Conservation (phyloP, 1,140 invertebrate genomes). For the Choristoneura fumiferana region DNA sequence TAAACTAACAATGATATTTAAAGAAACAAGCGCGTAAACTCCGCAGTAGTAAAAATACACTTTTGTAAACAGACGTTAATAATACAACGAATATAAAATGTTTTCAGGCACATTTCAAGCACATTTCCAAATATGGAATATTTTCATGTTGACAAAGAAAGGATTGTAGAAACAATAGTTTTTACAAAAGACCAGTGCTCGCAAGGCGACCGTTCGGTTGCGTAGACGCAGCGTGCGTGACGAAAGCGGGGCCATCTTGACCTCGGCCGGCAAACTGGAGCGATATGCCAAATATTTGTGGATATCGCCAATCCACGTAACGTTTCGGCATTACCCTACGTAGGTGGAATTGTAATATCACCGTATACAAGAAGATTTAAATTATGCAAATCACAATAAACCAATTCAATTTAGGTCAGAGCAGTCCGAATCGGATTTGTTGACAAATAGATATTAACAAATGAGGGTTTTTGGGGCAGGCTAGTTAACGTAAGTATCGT, state of each 20-base stretch:
- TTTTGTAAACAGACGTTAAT: conserved; percentile 31
- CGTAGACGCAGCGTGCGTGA: conserved; percentile 28
- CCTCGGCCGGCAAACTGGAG: conserved; percentile 48
- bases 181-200: conserved; percentile 10
- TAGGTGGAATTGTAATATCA: too few relatives aligned
- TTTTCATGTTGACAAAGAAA: conserved; percentile 10
- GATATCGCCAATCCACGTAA: background rate
- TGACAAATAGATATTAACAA: too few relatives aligned
- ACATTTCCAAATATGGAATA: background rate
- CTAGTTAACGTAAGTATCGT: too few relatives aligned
- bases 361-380: too few relatives aligned
- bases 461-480: too few relatives aligned
- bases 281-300: conserved; percentile 29
- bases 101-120: background rate
- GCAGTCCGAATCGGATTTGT: too few relatives aligned
- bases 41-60: too few relatives aligned
- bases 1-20: too few relatives aligned
- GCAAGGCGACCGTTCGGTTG: conserved; percentile 20
- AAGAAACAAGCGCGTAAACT: too few relatives aligned
- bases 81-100: conserved; percentile 15
- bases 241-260: conserved; percentile 45
- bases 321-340: background rate
- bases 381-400: too few relatives aligned
- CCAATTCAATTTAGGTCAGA: too few relatives aligned
- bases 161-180: conserved; percentile 9